phyloP scores from a whole-genome alignment of 2,797 vertebrate genomes.

The Myotis planiceps region DNA sequence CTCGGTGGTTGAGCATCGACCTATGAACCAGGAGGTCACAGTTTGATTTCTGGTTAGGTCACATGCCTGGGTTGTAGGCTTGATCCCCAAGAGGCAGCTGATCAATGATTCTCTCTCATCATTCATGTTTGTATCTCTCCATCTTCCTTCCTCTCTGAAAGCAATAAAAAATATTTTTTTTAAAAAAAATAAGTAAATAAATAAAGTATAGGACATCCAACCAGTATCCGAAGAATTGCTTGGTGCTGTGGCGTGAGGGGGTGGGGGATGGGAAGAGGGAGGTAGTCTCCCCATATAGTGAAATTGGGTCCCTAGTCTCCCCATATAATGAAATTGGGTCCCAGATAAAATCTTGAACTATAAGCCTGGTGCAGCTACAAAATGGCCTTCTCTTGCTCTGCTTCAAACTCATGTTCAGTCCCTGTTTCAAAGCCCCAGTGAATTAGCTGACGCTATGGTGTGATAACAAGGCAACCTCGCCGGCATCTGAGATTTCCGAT shows the following conservation, averaged over 20 bases:
- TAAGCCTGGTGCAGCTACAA: background rate
- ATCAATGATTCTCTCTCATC: no score
- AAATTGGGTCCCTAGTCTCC: background rate
- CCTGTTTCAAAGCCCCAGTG: background rate
- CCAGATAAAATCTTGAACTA: background rate
- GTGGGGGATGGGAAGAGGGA: background rate
- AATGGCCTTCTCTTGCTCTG: background rate
- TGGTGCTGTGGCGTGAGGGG: background rate
- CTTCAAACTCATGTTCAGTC: constrained; percentile 1
- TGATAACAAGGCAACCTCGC: constrained; percentile 60
- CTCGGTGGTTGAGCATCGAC: no score
- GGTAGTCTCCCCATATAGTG: background rate
- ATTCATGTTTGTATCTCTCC: no score
- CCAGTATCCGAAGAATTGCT: background rate
- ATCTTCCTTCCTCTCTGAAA: no score
- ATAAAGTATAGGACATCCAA: background rate
- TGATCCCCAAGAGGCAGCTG: no score
- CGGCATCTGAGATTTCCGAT: constrained; percentile 39
- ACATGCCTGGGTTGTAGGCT: no score
- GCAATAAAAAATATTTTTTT: no score
- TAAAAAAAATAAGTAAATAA: no score
- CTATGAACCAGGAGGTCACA: no score
- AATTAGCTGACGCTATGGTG: constrained; percentile 59
- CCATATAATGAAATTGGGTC: background rate
- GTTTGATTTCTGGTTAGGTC: no score